Percentiles rank a stretch among this genome's conserved stretches.
phyloP scores from a whole-genome alignment of 1,140 invertebrate species.

The Scaptomyza hsui region DNA sequence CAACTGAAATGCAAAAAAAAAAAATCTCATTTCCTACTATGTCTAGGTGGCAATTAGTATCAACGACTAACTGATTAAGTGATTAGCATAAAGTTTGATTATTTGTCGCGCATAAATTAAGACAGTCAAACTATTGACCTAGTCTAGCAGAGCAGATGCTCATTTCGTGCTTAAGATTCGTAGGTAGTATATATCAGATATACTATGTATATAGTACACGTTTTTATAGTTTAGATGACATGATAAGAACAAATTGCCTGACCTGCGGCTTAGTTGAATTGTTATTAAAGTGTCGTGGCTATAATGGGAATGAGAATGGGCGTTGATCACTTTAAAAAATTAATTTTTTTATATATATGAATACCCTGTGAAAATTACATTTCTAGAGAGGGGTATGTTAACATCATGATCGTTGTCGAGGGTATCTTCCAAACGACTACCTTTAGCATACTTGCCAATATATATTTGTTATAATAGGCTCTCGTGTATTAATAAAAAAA shows the following conservation, averaged over 20 bases:
- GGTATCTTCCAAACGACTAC: neutral
- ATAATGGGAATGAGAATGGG: neutral
- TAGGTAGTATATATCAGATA: neutral
- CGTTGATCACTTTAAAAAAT: slow-evolving; percentile 11
- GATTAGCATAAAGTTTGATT: slow-evolving; percentile 34
- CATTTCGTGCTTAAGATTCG: neutral
- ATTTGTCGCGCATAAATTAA: slow-evolving; percentile 37
- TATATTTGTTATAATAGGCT: slow-evolving; percentile 1
- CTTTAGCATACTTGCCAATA: neutral
- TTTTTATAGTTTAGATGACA: neutral
- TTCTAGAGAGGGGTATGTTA: neutral
- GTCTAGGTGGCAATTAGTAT: slow-evolving; percentile 21
- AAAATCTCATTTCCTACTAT: neutral
- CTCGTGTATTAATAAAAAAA: slow-evolving; percentile 25
- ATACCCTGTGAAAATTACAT: neutral
- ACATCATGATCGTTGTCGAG: too few relatives aligned
- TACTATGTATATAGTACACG: slow-evolving; percentile 8
- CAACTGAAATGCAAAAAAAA: neutral
- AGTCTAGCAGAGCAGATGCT: slow-evolving; percentile 22
- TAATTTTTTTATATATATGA: neutral
- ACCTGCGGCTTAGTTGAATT: slow-evolving; percentile 8
- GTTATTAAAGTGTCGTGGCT: slow-evolving; percentile 2
- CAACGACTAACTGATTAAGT: slow-evolving; percentile 22
- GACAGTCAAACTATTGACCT: slow-evolving; percentile 50
- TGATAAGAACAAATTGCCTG: neutral